phyloP scores from a whole-genome alignment of 30 jellyfish, hydroid and myxozoan genomes.

The Pseudorhiza aurosa region DNA sequence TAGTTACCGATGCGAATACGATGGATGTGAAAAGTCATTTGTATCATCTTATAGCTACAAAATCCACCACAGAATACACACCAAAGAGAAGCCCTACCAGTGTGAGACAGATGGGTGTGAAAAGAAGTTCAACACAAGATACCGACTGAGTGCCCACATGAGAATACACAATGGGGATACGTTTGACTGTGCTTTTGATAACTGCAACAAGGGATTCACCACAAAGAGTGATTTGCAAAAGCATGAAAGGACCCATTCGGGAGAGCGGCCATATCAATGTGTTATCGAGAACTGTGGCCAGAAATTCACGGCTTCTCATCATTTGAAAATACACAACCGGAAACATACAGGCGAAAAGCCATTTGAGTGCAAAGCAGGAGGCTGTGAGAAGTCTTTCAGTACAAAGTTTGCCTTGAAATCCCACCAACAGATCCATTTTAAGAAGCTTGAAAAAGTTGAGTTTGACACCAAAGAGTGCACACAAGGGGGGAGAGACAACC shows the following conservation, averaged over 20 bases:
- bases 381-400: conserved; percentile 84
- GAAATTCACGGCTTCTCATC: conserved; percentile 83
- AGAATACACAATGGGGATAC: conserved; percentile 87
- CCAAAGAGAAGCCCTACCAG: conserved; percentile 88
- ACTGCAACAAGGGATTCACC: conserved; percentile 85
- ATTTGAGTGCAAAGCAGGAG: conserved; percentile 74
- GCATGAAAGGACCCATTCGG: conserved; percentile 85
- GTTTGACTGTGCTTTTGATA: conserved; percentile 76
- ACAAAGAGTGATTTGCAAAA: conserved; percentile 89
- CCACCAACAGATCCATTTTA: conserved; percentile 60
- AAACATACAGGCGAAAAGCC: conserved; percentile 88
- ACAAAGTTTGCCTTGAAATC: conserved; percentile 63
- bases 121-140: conserved; percentile 77
- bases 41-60: conserved; percentile 91
- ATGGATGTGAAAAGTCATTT: conserved; percentile 86
- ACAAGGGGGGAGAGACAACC: neutral
- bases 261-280: conserved; percentile 90
- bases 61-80: conserved; percentile 86
- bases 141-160: conserved; percentile 85
- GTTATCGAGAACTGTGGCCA: conserved; percentile 74
- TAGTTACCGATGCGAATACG: conserved; percentile 83
- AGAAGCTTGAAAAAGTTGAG: conserved; percentile 33
- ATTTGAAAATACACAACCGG: conserved; percentile 76
- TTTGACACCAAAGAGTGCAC: conserved; percentile 21
- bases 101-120: conserved; percentile 89